Evolutionary conservation across 2,113 vertebrate species (phyloP).

Genomic region (Colossoma macropomum): DNA sequence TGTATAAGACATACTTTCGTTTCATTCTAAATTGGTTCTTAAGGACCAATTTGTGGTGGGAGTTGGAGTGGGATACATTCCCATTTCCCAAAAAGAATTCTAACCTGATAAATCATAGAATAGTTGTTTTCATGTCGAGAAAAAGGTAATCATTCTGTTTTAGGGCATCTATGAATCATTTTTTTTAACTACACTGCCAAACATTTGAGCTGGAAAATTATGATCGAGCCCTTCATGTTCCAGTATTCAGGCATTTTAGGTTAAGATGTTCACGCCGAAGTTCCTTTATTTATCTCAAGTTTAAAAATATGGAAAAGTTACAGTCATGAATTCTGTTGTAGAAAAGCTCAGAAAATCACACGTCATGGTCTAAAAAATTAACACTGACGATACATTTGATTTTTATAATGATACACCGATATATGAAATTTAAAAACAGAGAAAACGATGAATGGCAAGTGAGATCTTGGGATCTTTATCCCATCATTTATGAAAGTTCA

Average conservation of each 20-base stretch:
- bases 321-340: no score
- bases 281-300: neutral
- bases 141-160: neutral
- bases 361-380: no score
- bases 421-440: neutral
- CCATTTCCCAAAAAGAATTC: neutral
- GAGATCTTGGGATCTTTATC: neutral
- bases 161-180: neutral
- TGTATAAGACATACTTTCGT: no score
- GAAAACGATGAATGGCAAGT: neutral
- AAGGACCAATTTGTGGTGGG: no score
- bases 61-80: neutral
- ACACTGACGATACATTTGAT: neutral
- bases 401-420: neutral
- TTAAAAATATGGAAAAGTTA: no score
- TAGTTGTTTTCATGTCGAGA: neutral
- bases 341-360: no score
- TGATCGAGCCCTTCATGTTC: no score
- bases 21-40: no score
- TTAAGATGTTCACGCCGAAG: neutral
- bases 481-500: no score
- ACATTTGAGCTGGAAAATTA: neutral
- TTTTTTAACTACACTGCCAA: neutral
- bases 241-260: no score
- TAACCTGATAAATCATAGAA: neutral